Base-by-base conservation (phyloP, 64 coral and sea anemone species). In the Montipora foliosa region DNA sequence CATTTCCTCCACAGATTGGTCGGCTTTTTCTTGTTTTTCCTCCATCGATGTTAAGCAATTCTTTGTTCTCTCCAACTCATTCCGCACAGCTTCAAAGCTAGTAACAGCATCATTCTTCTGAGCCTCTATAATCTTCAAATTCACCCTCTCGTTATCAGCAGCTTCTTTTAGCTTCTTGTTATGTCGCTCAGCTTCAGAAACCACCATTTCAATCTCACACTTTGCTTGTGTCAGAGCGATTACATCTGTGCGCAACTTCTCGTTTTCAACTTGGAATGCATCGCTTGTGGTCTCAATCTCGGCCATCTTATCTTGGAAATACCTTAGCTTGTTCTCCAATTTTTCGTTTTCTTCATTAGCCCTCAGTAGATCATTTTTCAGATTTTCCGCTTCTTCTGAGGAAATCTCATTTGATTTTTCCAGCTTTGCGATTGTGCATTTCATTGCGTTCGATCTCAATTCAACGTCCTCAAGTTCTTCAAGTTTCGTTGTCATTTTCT, bases 201-300 rank as follows among this genome's bases (percentile, higher is more conserved):
- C 64, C 60, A 75, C 83, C 58, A 78, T 83, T 67, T 94, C 96
- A 7, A 95, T 93, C 5, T 92, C 90, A 44, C 93, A 95, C 70
- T 97, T 97, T 2, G 81, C 89, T 49, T 97, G 76, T 6, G 96
- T 84, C 29, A 97, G 68, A 7, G 93, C 84, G 50, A 95, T 82
- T 4, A 97, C 83, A 44, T 95, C 96, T 53, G 59, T 78, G 44
- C 96, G 75, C 6, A 97, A 61, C 75, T 85, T 83, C 25, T 90
- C 93, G 79, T 97, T 97, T 68, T 97, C 96, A 2, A 80, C 89
- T n/a, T 88, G 92, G 47, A 92, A 97, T 1, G 96, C 96, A 19
- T 95, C 89, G 57, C 78, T 95, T 6, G 96, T 95, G 4, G 89
- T 95, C 69, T 97, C 96, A 79, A 97, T 94, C 51, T 97, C 96